Conservation (phyloP, 2,113 vertebrate genomes). For the Prionailurus bengalensis region DNA sequence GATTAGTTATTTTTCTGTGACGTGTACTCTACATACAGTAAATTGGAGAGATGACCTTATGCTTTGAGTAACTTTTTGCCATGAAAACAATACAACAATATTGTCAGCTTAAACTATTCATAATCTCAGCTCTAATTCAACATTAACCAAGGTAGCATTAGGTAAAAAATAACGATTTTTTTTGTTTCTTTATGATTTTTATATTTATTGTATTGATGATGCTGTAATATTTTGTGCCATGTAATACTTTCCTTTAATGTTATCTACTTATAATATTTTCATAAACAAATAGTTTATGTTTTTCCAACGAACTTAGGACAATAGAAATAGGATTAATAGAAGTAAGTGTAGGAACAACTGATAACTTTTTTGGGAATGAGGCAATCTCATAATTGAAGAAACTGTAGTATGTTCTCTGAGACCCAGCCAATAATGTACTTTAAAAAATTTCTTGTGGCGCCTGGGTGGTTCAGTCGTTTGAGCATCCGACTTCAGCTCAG, state of each 20-base stretch:
- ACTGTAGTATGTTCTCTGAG: not conserved
- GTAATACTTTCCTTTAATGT: not conserved
- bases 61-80: not conserved
- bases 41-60: not conserved
- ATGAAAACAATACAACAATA: not conserved
- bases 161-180: not conserved
- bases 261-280: constrained; percentile 3
- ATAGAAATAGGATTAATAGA: not conserved
- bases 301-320: not conserved
- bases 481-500: too few species aligned
- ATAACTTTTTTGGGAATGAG: not conserved
- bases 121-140: not conserved
- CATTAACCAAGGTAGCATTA: not conserved
- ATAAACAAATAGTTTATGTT: not conserved
- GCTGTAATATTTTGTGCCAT: not conserved
- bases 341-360: not conserved
- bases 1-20: constrained; percentile 10
- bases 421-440: not conserved
- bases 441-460: not conserved
- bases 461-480: too few species aligned
- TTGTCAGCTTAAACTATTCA: not conserved
- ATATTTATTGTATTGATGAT: constrained; percentile 9
- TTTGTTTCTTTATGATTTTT: not conserved
- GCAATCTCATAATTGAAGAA: not conserved
- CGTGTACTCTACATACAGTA: not conserved